Conservation (phyloP, 1,140 invertebrate species). For the Diorhabda elongata region DNA sequence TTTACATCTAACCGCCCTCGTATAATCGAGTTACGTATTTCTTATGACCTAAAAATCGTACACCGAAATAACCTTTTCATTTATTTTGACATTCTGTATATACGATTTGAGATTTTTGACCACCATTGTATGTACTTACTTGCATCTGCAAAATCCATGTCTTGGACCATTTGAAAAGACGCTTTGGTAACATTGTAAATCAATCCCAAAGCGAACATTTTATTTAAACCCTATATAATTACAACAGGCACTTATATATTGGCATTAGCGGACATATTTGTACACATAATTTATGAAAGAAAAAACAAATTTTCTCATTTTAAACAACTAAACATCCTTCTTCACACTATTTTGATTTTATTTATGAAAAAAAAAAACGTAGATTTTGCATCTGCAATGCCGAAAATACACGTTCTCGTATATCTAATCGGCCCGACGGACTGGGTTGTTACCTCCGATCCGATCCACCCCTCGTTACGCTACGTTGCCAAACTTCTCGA, state of each 20-base stretch:
- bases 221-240: not conserved
- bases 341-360: no score
- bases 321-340: not conserved
- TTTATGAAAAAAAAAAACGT: not conserved
- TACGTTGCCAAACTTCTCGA: not conserved
- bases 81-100: no score
- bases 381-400: not conserved
- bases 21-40: no score
- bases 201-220: constrained; percentile 7
- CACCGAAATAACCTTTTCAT: no score
- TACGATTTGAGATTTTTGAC: no score
- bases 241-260: constrained; percentile 6
- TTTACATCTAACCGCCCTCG: no score
- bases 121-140: not conserved
- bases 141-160: not conserved
- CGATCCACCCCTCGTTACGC: not conserved
- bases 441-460: not conserved
- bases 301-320: not conserved
- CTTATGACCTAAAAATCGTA: no score
- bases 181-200: constrained; percentile 5
- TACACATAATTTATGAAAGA: not conserved
- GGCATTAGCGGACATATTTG: constrained; percentile 1
- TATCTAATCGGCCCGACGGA: not conserved
- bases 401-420: not conserved
- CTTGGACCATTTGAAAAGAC: constrained; percentile 6